Evolutionary conservation across 2,888 invertebrate species (phyloP), one percentile per base, ranked within the genome.

Genomic region (Anoplius nigerrimus): DNA sequence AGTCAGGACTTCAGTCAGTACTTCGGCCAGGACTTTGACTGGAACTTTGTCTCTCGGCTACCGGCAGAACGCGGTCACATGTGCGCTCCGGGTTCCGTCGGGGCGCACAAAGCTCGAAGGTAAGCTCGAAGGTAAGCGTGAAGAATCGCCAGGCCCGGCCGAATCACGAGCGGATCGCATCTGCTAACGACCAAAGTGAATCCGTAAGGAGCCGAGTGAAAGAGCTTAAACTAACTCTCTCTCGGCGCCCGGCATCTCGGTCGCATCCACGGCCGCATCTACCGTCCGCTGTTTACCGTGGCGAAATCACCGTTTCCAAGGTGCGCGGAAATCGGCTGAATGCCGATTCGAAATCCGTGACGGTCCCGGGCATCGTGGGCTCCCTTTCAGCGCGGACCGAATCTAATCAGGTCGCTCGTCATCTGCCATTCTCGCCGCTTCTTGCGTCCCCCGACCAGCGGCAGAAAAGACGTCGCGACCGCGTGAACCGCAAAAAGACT

Each of bases 311-410:
- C 80, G 84, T 84, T 78, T 75, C 84, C 81, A 84, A 86, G 86
- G 79, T 85, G 86, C 86, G 83, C 83, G 86, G 82, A 87, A 87
- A 87, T 87, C 82, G 83, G 60, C 51, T 88, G 85, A 88, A 88
- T 86, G 79, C 74, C 78, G 81, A 85, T 84, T 79, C 75, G 63
- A 85, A 80, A 83, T 79, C 82, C 88, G 86, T 87, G 86, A 86
- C 88, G 84, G 83, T 84, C 83, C 83, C 82, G 84, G 85, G 69
- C 76, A 82, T 86, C 81, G 80, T 76, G 75, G 69, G 69, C 66
- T 20, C 4, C 63, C 71, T 71, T 76, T 82, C 82, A 79, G 80
- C 69, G 69, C 66, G 67, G 75, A 85, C 85, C 88, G 87, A 82
- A 82, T 83, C 84, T 83, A 86, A 86, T 86, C 81, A 82, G 71